These are phyloP conservation scores for Calameuta pallipes DNA, from an alignment of 2,888 invertebrate species.

Conservation along the genomic window DNA sequence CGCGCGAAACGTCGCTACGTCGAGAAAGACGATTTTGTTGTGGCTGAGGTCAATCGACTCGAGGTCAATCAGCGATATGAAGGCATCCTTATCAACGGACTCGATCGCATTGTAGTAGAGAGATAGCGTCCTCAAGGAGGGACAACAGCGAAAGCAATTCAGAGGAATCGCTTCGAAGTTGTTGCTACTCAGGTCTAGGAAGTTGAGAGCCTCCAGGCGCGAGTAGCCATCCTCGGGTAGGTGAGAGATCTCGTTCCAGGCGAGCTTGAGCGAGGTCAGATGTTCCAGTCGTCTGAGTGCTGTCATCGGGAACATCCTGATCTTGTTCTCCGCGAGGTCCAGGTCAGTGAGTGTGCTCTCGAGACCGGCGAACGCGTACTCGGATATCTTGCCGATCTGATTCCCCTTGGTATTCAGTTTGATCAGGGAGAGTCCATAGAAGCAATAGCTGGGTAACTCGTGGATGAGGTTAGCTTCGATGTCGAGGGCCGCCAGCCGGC, in stretches of 20 bases:
- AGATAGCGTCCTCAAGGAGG: slow-evolving; percentile 81
- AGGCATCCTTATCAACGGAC: slow-evolving; percentile 80
- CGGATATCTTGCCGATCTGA: slow-evolving; percentile 81
- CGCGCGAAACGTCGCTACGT: slow-evolving; percentile 79
- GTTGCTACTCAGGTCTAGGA: slow-evolving; percentile 88
- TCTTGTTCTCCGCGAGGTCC: slow-evolving; percentile 88
- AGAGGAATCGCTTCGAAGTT: slow-evolving; percentile 81
- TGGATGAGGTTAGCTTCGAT: slow-evolving; percentile 86
- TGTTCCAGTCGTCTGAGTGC: slow-evolving; percentile 81
- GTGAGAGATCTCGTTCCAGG: slow-evolving; percentile 72
- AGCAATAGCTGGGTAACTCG: slow-evolving; percentile 87
- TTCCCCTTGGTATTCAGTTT: slow-evolving; percentile 89
- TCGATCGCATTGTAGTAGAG: slow-evolving; percentile 88
- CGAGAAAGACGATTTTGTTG: slow-evolving; percentile 84
- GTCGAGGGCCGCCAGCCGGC: slow-evolving; percentile 80
- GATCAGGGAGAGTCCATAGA: slow-evolving; percentile 85
- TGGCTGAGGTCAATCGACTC: slow-evolving; percentile 89
- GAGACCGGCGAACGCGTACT: slow-evolving; percentile 84
- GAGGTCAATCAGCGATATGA: slow-evolving; percentile 78
- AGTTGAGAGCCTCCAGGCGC: slow-evolving; percentile 77
- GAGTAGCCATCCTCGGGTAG: slow-evolving; percentile 80
- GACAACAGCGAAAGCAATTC: slow-evolving; percentile 84
- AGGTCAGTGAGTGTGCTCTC: slow-evolving; percentile 84
- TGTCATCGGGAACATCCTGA: slow-evolving; percentile 84
- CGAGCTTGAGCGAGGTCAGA: slow-evolving; percentile 75